Conservation (phyloP, 2,888 invertebrate species). For the Platerodrilus igneus region DNA sequence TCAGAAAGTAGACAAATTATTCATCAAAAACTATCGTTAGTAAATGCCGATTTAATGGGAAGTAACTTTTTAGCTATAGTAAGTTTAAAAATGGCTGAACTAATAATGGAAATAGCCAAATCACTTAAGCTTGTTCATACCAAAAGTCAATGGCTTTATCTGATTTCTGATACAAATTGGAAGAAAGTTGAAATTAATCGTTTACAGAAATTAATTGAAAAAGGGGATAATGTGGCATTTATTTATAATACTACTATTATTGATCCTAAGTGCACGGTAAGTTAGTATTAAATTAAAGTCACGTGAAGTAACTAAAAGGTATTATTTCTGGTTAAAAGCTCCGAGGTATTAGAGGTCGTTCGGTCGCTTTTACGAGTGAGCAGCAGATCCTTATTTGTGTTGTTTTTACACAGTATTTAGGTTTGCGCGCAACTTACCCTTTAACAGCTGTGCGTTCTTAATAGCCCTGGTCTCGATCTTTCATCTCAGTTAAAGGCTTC, state of each 20-base stretch:
- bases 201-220: conserved; percentile 58
- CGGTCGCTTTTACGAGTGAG: too few relatives aligned
- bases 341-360: too few relatives aligned
- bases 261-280: conserved; percentile 55
- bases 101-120: conserved; percentile 66
- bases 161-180: conserved; percentile 59
- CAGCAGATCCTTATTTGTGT: too few relatives aligned
- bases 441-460: too few relatives aligned
- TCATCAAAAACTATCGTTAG: conserved; percentile 35
- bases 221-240: conserved; percentile 79
- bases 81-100: conserved; percentile 57
- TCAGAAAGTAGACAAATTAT: conserved; percentile 36
- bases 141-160: conserved; percentile 76
- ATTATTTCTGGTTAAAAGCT: too few relatives aligned
- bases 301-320: too few relatives aligned
- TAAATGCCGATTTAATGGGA: conserved; percentile 42
- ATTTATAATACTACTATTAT: conserved; percentile 62
- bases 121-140: conserved; percentile 63
- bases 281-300: too few relatives aligned
- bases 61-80: conserved; percentile 59
- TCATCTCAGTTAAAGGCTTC: too few relatives aligned
- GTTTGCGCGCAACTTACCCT: too few relatives aligned
- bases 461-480: too few relatives aligned
- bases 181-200: conserved; percentile 52
- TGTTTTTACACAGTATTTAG: too few relatives aligned